Conservation (phyloP, 2,113 vertebrate species). For the Xerus inauris region DNA sequence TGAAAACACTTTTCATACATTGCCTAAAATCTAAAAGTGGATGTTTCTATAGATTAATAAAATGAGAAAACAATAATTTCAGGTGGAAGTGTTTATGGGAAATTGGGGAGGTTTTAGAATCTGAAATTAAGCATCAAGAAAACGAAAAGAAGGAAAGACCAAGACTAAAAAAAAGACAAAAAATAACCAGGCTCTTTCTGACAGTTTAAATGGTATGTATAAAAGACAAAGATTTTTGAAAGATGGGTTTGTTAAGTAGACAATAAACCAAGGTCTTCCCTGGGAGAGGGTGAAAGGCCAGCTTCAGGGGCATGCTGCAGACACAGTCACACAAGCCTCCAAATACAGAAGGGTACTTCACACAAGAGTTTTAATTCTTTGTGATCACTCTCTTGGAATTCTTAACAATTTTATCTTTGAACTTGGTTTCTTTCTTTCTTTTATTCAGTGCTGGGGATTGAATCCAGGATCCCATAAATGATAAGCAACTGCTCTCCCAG, state of each 20-base stretch:
- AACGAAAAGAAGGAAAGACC: not conserved
- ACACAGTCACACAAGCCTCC: not conserved
- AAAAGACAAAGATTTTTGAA: not conserved
- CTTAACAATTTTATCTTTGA: not conserved
- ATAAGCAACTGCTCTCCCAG: no score
- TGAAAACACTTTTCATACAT: not conserved
- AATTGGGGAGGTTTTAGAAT: not conserved
- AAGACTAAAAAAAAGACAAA: not conserved
- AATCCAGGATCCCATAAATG: no score
- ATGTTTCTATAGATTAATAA: not conserved
- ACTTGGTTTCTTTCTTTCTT: not conserved
- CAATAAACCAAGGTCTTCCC: not conserved
- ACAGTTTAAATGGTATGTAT: not conserved
- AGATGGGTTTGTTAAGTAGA: not conserved
- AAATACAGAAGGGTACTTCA: not conserved
- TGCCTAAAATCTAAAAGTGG: constrained; percentile 8
- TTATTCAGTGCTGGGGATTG: no score
- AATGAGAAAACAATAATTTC: not conserved
- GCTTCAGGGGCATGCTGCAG: not conserved
- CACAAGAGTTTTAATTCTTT: not conserved
- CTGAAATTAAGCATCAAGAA: not conserved
- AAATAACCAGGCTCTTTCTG: not conserved
- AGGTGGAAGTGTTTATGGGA: not conserved
- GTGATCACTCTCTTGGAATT: not conserved
- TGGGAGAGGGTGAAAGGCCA: no score